Base-by-base conservation (phyloP, 2,113 vertebrate genomes). In the Oryzias celebensis region DNA sequence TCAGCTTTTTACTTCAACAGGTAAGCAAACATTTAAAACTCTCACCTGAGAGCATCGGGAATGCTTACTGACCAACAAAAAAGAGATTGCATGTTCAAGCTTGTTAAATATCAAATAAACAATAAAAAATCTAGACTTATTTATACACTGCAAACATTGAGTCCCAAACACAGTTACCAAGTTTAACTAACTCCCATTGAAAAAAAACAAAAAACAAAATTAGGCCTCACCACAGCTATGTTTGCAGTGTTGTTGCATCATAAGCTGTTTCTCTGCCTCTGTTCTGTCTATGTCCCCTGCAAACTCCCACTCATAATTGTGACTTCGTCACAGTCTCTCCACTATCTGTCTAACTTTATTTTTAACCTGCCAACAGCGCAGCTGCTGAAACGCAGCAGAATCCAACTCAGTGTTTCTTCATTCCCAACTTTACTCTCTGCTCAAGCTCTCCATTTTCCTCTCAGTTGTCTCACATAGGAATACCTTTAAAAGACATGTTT, bases 401-500 rank as follows among this genome's bases (percentile, higher is more conserved):
- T 15, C 56, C 31, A 12, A 47, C 26, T 8, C 48, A 7, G 41
- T 45, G 18, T 50, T n/a, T 12, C 0, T 45, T 45, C 44, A 14
- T 18, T 51, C 18, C 5, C 22, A 23, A 14, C 36, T 36, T 62
- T 14, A 12, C 56, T 57, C 36, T 24, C 52, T 10, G 13, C 47
- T 45, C 28, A 16, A 5, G 24, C 23, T 47, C 50, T 23, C 0
- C 42, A 10, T 43, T 36, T 36, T 12, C 31, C 64, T 62, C 20
- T 46, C 12, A 57, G 24, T 50, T n/a, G 31, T 68, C 58, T 79
- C 13, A 67, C 61, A 64, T 69, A 31, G 61, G 71, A 50, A 57
- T 42, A 54, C 54, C 15, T 62, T 57, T 26, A 62, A 73, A 54
- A 36, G 20, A 55, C 52, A 8, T 31, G 43, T 58, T 57, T 81